Percentiles rank a stretch among this genome's conserved stretches.
phyloP scores from a whole-genome alignment of 2,888 invertebrate species.

The Cryptosula pallasiana region DNA sequence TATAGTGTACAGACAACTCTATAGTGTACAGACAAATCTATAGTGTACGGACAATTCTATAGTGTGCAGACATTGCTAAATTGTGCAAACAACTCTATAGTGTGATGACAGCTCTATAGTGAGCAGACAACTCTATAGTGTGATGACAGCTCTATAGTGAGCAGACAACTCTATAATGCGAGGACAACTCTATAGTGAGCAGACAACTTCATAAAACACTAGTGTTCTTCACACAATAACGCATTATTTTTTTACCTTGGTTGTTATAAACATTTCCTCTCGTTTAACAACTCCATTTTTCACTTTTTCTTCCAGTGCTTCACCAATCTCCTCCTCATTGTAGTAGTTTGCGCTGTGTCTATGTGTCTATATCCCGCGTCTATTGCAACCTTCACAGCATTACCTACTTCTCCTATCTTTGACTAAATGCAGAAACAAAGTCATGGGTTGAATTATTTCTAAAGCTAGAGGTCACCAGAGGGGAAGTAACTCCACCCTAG shows the following conservation, averaged over 20 bases:
- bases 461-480: not conserved
- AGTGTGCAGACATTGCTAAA: too few relatives aligned
- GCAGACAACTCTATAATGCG: too few relatives aligned
- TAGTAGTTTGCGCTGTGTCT: slow-evolving; percentile 74
- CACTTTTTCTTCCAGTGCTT: slow-evolving; percentile 68
- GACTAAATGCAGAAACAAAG: slow-evolving; percentile 35
- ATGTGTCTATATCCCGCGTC: slow-evolving; percentile 76
- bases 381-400: slow-evolving; percentile 65
- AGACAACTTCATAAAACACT: not conserved
- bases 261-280: slow-evolving; percentile 76
- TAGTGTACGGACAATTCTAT: too few relatives aligned
- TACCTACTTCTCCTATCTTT: slow-evolving; percentile 57
- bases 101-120: too few relatives aligned
- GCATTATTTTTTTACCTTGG: too few relatives aligned
- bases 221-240: too few relatives aligned
- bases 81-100: too few relatives aligned
- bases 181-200: too few relatives aligned
- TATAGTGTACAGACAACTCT: too few relatives aligned
- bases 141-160: too few relatives aligned
- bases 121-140: too few relatives aligned
- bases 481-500: not conserved
- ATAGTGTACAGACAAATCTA: too few relatives aligned
- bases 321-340: slow-evolving; percentile 72
- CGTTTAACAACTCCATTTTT: slow-evolving; percentile 64
- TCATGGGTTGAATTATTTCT: not conserved